phyloP scores from a whole-genome alignment of 35 echinoderm and acorn worm genomes.

The Lytechinus variegatus region DNA sequence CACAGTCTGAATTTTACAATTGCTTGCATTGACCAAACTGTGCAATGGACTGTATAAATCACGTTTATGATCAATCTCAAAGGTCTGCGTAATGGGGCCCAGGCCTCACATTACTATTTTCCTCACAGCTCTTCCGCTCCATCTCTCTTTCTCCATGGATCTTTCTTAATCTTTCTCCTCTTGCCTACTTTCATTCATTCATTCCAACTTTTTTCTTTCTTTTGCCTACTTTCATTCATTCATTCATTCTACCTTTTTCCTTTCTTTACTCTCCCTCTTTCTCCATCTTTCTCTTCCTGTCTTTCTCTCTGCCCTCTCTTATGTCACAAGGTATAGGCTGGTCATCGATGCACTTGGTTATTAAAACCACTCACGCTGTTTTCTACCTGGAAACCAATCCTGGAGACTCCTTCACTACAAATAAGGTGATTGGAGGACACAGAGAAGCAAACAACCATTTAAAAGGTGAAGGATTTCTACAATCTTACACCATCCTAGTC shows the following conservation, averaged over 20 bases:
- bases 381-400: conserved; percentile 10
- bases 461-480: not conserved
- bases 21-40: too few relatives aligned
- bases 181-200: too few relatives aligned
- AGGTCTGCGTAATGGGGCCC: too few relatives aligned
- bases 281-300: not conserved
- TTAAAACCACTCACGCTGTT: conserved; percentile 10
- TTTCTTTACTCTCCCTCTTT: not conserved
- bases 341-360: not conserved
- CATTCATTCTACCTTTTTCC: too few relatives aligned
- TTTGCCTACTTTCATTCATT: too few relatives aligned
- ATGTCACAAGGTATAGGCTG: not conserved
- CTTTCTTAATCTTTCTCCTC: too few relatives aligned
- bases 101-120: not conserved
- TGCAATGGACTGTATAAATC: too few relatives aligned
- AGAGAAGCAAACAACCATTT: not conserved
- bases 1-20: too few relatives aligned
- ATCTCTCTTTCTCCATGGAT: not conserved
- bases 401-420: not conserved
- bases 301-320: too few relatives aligned
- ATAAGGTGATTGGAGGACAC: not conserved
- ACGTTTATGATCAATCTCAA: too few relatives aligned
- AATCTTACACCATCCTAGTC: not conserved
- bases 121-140: not conserved
- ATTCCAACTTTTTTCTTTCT: too few relatives aligned